phyloP scores from a whole-genome alignment of 2,113 vertebrate species.

The Heliornis fulica region DNA sequence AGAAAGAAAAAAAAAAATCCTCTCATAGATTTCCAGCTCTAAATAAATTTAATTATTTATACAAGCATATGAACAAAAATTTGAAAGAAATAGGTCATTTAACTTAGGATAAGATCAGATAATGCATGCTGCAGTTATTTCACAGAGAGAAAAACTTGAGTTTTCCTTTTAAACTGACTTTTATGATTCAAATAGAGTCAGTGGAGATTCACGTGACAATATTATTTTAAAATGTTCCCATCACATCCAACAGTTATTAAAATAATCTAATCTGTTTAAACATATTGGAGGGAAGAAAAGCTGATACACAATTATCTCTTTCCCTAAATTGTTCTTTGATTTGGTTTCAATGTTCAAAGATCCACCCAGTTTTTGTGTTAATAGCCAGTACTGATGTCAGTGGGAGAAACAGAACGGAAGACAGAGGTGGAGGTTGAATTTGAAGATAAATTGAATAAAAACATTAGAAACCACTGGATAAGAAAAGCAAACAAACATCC shows the following conservation, averaged over 20 bases:
- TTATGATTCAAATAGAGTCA: not conserved
- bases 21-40: not conserved
- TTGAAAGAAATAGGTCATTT: not conserved
- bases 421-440: slow-evolving; percentile 23
- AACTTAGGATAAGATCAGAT: not conserved
- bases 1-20: not conserved
- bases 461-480: slow-evolving; percentile 47
- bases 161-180: not conserved
- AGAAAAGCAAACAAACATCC: slow-evolving; percentile 61
- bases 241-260: not conserved
- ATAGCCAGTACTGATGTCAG: slow-evolving; percentile 48
- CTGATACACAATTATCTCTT: slow-evolving; percentile 23
- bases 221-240: not conserved
- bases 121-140: not conserved
- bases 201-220: not conserved
- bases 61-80: not conserved
- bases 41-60: not conserved
- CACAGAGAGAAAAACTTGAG: not conserved
- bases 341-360: slow-evolving; percentile 25
- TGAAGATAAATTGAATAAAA: slow-evolving; percentile 61
- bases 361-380: slow-evolving; percentile 41
- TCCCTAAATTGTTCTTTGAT: slow-evolving; percentile 48
- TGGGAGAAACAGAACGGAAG: slow-evolving; percentile 49
- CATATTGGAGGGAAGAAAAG: slow-evolving; percentile 36
- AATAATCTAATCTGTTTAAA: slow-evolving; percentile 59